Evolutionary conservation across 2,113 vertebrate species (phyloP).

Genomic region (Vidua chalybeata): DNA sequence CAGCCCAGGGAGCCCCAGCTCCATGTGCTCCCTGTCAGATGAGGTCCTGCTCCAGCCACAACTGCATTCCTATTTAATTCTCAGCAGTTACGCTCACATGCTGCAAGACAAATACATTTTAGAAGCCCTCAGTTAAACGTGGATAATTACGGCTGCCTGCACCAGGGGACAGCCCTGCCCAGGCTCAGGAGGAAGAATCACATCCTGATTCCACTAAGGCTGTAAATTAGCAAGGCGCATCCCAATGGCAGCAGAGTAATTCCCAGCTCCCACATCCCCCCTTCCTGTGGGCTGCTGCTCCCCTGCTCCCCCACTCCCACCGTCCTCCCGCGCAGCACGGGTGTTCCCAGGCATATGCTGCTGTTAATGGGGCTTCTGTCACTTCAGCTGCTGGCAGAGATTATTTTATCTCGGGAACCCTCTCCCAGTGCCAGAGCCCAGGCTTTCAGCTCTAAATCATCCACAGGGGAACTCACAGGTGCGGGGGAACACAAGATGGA

Average conservation of each 20-base stretch:
- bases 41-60: neutral
- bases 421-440: neutral
- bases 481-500: neutral
- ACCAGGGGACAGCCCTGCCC: slow-evolving; percentile 8
- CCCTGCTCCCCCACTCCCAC: neutral
- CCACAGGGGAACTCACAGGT: slow-evolving; percentile 30
- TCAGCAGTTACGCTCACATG: slow-evolving; percentile 34
- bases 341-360: slow-evolving; percentile 69
- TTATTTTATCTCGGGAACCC: slow-evolving; percentile 44
- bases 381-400: slow-evolving; percentile 72
- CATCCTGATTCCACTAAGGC: slow-evolving; percentile 12
- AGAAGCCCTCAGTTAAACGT: slow-evolving; percentile 56
- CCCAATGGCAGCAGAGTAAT: slow-evolving; percentile 76
- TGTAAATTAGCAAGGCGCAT: slow-evolving; percentile 71
- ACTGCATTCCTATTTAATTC: neutral
- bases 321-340: neutral
- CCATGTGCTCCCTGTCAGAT: neutral
- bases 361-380: slow-evolving; percentile 77
- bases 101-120: slow-evolving; percentile 64
- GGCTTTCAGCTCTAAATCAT: slow-evolving; percentile 45
- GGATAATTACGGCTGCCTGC: slow-evolving; percentile 41
- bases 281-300: slow-evolving; percentile 9
- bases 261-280: slow-evolving; percentile 57
- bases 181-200: neutral
- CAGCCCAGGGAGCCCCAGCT: neutral